Conservation (phyloP, 1,140 invertebrate species). For the Bombus turneri region DNA sequence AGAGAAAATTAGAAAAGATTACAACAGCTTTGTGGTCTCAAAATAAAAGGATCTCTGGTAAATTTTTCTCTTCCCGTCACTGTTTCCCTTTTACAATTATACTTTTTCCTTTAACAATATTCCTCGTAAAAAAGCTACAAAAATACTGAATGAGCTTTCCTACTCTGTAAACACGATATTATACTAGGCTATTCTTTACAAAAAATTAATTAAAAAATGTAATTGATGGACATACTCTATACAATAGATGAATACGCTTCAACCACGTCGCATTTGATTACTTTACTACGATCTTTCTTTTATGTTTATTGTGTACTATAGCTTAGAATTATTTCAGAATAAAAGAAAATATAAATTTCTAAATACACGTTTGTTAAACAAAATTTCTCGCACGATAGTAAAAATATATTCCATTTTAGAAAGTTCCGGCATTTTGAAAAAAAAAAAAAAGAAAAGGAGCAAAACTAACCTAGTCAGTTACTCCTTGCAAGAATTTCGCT, state of each 20-base stretch:
- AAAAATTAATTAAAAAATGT: background rate
- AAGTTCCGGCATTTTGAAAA: background rate
- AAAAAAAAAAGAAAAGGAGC: background rate
- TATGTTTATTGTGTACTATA: too few relatives aligned
- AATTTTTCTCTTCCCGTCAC: background rate
- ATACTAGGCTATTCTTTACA: background rate
- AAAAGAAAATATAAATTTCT: too few relatives aligned
- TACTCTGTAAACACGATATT: too few relatives aligned
- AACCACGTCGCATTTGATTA: too few relatives aligned
- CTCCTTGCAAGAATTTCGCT: background rate
- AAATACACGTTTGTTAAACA: too few relatives aligned
- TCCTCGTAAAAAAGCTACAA: too few relatives aligned
- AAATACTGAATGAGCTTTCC: background rate
- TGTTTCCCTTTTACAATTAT: background rate
- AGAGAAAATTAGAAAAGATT: background rate
- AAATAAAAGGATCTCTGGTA: background rate
- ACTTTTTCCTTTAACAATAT: background rate
- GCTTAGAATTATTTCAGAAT: too few relatives aligned
- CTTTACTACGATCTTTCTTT: too few relatives aligned
- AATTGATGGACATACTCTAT: too few relatives aligned
- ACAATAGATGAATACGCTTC: too few relatives aligned
- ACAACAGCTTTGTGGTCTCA: background rate
- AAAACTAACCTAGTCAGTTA: background rate
- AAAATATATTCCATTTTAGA: too few relatives aligned
- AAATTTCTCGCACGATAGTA: too few relatives aligned